phyloP scores from a whole-genome alignment of 2,113 vertebrate species.

The Esox niger region DNA sequence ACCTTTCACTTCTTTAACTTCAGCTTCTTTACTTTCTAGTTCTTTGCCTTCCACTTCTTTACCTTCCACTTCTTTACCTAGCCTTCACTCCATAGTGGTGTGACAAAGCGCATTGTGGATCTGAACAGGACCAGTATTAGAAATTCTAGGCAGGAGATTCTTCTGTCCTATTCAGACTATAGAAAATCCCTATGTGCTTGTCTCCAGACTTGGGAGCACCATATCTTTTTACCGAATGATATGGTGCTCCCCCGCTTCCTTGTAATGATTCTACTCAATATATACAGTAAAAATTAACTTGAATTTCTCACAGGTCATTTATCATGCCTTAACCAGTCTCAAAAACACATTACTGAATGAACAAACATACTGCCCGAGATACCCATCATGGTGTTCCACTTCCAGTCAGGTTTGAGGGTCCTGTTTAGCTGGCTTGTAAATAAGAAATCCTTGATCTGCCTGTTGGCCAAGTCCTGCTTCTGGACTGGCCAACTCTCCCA shows the following conservation, averaged over 20 bases:
- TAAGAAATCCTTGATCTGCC: conserved; percentile 15
- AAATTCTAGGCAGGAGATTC: conserved; percentile 43
- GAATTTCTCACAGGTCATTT: conserved; percentile 1
- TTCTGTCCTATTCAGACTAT: too few species aligned
- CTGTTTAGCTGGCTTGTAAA: conserved; percentile 20
- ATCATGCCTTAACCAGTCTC: conserved; percentile 3
- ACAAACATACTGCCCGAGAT: conserved; percentile 16
- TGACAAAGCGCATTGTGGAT: conserved; percentile 32
- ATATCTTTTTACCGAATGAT: not conserved
- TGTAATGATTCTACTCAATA: not conserved
- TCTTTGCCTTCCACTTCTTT: not conserved
- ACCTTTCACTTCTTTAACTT: too few species aligned
- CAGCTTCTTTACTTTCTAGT: conserved; percentile 11
- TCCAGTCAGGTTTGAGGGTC: conserved; percentile 9
- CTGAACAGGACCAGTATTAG: conserved; percentile 32
- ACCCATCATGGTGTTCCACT: conserved; percentile 9
- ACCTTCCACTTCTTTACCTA: not conserved
- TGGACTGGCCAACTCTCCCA: not conserved
- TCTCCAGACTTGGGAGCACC: not conserved
- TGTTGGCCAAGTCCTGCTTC: not conserved
- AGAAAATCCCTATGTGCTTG: too few species aligned
- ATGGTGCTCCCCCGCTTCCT: not conserved
- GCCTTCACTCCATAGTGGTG: conserved; percentile 17
- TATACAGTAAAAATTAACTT: not conserved
- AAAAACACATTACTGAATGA: conserved; percentile 30